Evolutionary conservation across 2,888 invertebrate genomes (phyloP).

Genomic region (Allacma fusca): DNA sequence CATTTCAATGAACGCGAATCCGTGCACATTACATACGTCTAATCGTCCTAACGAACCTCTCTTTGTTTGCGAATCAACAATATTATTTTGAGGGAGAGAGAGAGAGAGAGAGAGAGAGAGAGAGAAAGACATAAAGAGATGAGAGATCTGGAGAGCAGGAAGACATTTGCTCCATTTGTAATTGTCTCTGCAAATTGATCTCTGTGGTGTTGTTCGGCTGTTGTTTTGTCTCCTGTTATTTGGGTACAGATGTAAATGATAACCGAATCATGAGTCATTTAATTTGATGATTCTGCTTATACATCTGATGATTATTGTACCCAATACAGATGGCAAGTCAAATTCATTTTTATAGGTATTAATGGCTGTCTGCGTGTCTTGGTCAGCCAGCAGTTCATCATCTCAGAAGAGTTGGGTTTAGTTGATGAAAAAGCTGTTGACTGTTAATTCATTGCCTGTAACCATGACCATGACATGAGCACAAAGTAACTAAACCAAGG

Average conservation of each 20-base stretch:
- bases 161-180: neutral
- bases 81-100: slow-evolving; percentile 17
- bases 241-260: slow-evolving; percentile 13
- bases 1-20: slow-evolving; percentile 27
- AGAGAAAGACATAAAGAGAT: neutral
- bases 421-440: neutral
- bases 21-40: slow-evolving; percentile 17
- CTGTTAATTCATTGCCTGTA: slow-evolving; percentile 7
- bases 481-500: neutral
- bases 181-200: slow-evolving; percentile 25
- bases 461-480: slow-evolving; percentile 37
- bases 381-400: no score
- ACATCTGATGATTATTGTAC: neutral
- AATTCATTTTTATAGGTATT: neutral
- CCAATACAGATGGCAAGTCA: neutral
- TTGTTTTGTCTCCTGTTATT: neutral
- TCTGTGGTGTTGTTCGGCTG: neutral
- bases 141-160: slow-evolving; percentile 13
- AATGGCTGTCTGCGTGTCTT: neutral
- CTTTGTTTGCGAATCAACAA: slow-evolving; percentile 34
- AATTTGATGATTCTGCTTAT: slow-evolving; percentile 25
- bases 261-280: slow-evolving; percentile 34
- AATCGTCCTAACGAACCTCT: slow-evolving; percentile 25
- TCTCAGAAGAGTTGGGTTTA: no score
- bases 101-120: neutral